Conservation (phyloP, 2,888 invertebrate species). For the Apamea anceps region DNA sequence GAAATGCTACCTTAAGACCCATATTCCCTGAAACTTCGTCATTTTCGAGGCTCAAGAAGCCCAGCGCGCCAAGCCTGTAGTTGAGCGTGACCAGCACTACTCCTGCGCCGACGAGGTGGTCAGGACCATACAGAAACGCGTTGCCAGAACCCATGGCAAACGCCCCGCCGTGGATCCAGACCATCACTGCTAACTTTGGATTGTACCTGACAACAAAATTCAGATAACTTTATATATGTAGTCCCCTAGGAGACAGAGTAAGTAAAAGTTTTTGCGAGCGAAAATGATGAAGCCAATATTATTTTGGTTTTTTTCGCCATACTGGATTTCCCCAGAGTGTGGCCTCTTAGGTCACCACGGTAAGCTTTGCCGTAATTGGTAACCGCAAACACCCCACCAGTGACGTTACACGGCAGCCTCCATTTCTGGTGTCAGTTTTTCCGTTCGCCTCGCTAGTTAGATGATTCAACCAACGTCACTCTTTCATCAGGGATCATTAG, state of each 20-base stretch:
- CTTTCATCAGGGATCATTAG: conserved; percentile 7
- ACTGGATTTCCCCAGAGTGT: background rate
- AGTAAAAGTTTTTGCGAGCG: background rate
- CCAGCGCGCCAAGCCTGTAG: conserved; percentile 91
- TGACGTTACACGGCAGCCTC: conserved; percentile 2
- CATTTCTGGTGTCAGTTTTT: background rate
- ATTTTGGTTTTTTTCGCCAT: background rate
- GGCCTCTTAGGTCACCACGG: background rate
- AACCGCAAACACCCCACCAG: conserved; percentile 10
- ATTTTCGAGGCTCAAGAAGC: conserved; percentile 91
- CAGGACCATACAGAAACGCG: conserved; percentile 91
- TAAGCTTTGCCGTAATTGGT: background rate
- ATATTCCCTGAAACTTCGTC: conserved; percentile 92
- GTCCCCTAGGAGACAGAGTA: background rate
- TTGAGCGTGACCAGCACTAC: conserved; percentile 92
- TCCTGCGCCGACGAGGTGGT: conserved; percentile 90
- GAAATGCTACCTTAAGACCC: conserved; percentile 89
- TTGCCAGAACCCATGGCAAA: conserved; percentile 92
- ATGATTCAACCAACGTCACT: conserved; percentile 28
- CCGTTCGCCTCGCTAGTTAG: background rate
- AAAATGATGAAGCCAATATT: background rate
- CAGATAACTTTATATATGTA: too few species aligned
- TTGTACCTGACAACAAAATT: conserved; percentile 79
- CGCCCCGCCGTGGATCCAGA: conserved; percentile 92
- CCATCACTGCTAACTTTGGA: conserved; percentile 91